These are phyloP conservation scores for Xiphophorus couchianus DNA, from an alignment of 2,113 vertebrate genomes.

Conservation along the genomic window DNA sequence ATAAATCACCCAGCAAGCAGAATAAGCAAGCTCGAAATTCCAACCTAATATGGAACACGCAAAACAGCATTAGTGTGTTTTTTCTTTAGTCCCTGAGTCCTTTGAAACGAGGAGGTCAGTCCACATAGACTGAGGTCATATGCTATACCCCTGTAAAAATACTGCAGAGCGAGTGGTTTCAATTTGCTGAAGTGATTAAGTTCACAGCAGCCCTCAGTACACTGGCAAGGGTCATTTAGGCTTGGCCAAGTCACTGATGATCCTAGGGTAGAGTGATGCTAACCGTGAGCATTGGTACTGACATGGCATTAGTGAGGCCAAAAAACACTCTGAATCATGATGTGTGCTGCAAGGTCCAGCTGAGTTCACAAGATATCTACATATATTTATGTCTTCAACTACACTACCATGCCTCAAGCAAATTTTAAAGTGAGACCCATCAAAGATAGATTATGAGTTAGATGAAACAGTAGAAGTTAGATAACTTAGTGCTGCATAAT, in stretches of 20 bases:
- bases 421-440: conserved; percentile 76
- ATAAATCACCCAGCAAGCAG: conserved; percentile 67
- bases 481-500: conserved; percentile 1
- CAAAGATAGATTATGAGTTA: conserved; percentile 63
- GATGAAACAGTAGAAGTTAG: conserved; percentile 27
- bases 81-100: conserved; percentile 61
- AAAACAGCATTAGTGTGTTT: conserved; percentile 57
- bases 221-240: conserved; percentile 89
- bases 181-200: conserved; percentile 95
- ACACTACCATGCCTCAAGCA: conserved; percentile 69
- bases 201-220: conserved; percentile 86
- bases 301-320: conserved; percentile 73
- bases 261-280: conserved; percentile 73
- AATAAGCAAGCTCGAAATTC: conserved; percentile 52
- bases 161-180: conserved; percentile 88
- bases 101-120: conserved; percentile 77
- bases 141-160: conserved; percentile 85
- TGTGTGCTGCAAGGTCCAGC: conserved; percentile 78
- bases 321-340: conserved; percentile 68
- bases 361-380: conserved; percentile 76
- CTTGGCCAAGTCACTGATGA: conserved; percentile 84
- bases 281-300: conserved; percentile 74
- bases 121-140: conserved; percentile 78
- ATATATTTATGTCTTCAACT: conserved; percentile 77
- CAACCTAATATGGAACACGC: conserved; percentile 52